Evolutionary conservation across 1,140 invertebrate species (phyloP), one percentile per base, ranked within the genome.

Genomic region (Drosophila lacertosa): DNA sequence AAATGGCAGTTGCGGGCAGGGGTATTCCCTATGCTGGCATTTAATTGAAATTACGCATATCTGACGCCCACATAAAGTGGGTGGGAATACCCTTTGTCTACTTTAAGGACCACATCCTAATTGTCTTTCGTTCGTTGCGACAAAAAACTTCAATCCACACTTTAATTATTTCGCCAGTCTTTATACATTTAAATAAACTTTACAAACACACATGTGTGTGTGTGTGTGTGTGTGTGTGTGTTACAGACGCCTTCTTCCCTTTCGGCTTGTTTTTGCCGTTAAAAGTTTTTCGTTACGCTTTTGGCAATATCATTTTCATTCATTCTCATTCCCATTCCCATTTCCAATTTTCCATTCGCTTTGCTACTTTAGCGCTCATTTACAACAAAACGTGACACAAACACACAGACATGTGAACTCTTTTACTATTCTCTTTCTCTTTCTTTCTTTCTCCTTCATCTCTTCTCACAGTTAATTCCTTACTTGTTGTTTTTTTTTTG

Each of bases 81-180:
- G 6, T 29, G 0, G 6, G 9, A 32, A 16, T 35, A 32, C 18
- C 57, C 4, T 10, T 20, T 39, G 37, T n/a, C 35, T 42, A 22
- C 40, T 62, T 70, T 63, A 83, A 74, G 77, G 66, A 75, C 74
- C 67, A 81, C 64, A 81, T 88, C 82, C 82, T 89, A 88, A 88
- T 88, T 88, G 83, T 88, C 82, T 73, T 78, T 77, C n/a, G n/a
- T n/a, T 40, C 53, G 57, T 15, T 59, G 44, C 24, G 40, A 65
- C 37, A 54, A 64, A 40, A 32, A 73, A 60, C 69, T 81, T 75
- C 66, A 88, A 88, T 86, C 60, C 51, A 59, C 74, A 74, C 70
- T 88, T 88, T 88, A 88, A 88, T 88, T 88, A 88, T 82, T 88
- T 82, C 70, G 59, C 45, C 64, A 62, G 50, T 57, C 54, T 20